Conservation (phyloP, 2,113 vertebrate genomes). For the Macrotis lagotis region DNA sequence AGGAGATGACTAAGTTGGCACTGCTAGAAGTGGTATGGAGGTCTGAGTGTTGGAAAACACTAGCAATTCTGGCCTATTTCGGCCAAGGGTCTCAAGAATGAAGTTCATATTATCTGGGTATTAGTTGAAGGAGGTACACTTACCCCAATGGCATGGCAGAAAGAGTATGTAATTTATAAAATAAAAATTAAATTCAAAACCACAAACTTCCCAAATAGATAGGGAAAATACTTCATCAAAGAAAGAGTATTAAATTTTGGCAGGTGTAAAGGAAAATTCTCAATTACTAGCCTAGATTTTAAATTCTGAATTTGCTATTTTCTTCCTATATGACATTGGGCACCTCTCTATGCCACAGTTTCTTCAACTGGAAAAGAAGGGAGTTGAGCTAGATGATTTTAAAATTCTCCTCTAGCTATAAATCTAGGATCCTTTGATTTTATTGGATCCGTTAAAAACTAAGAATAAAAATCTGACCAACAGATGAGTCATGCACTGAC, state of each 20-base stretch:
- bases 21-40: not conserved
- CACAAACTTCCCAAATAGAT: not conserved
- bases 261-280: not conserved
- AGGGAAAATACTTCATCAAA: not conserved
- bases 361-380: not conserved
- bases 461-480: not conserved
- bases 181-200: not conserved
- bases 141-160: not conserved
- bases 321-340: not conserved
- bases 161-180: not conserved
- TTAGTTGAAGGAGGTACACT: not conserved
- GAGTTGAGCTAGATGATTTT: not conserved
- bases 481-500: not conserved
- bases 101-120: not conserved
- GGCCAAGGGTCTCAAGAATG: not conserved
- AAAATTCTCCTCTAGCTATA: not conserved
- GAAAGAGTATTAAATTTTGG: not conserved
- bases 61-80: not conserved
- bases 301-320: not conserved
- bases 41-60: not conserved
- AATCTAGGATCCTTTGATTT: not conserved
- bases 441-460: not conserved
- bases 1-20: not conserved
- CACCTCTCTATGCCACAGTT: not conserved
- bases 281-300: not conserved